Evolutionary conservation across 1,140 invertebrate genomes (phyloP), one percentile per base, ranked within the genome.

Genomic region (Penaeus chinensis): DNA sequence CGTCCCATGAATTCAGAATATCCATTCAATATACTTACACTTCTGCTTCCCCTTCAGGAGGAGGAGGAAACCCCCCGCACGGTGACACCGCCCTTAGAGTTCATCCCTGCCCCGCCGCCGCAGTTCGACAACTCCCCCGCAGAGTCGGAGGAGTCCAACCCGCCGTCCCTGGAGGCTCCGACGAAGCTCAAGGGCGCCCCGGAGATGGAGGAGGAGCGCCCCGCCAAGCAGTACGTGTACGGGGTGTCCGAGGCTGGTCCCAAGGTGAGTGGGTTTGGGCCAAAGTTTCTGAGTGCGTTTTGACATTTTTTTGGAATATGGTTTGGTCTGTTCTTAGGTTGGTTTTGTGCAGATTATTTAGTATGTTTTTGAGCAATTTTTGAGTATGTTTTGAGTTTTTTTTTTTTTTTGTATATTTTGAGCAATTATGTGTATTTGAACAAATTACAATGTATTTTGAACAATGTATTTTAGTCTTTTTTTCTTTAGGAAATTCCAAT

Each of bases 201-300:
- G 63, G 74, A 78, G 24, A 24, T 19, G n/a, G n/a, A n/a, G 66
- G 32, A 32, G 66, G n/a, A 32, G 66, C 69, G 27, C 74, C 87
- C 87, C 61, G 54, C 87, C 82, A 88, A 84, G 82, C 82, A 88
- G 62, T 88, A 88, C 27, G 77, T 88, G 2, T 88, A 84, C 82
- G 87, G 87, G 8, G 82, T 84, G 37, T 60, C 22, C 62, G 82
- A 84, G n/a, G 47, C 62, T 10, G 32, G 47, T 20, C 42, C 81
- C 24, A 81, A 78, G 80, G 69, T 66, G 60, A 78, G 69, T 54
- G 54, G 42, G 0, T 11, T 1, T 8, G 62, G 22, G 2, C 65
- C 2, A 7, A 7, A 66, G 65, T 2, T 20, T 37, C 5, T 2
- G 24, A 7, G 2, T 66, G 24, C 7, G 65, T 20, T 24, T 3